Evolutionary conservation across 1,140 invertebrate genomes (phyloP), one percentile per base, ranked within the genome.

Genomic region (Calosoma granatense): DNA sequence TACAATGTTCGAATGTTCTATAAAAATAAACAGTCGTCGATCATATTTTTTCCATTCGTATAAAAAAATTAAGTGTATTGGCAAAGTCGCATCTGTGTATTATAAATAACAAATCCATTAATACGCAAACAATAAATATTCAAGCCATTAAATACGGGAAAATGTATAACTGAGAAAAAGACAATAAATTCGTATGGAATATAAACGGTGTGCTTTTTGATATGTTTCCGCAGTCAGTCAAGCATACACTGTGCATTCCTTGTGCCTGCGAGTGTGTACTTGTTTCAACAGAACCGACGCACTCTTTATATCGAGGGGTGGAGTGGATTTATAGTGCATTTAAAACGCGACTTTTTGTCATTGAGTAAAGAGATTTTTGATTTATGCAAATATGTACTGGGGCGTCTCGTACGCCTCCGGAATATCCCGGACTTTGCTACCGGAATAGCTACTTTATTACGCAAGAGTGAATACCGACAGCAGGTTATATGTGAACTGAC

Each of bases 91-190:
- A n/a, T n/a, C n/a, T n/a, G n/a, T 36, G n/a, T 36, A 36, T n/a
- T 9, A 36, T 36, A 36, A 36, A 36, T 36, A 36, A 36, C 26
- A 15, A 52, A 15, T 51, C 55, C 55, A 22, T 43, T 39, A 56
- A 43, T 55, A 56, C 20, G 52, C 14, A 17, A 17, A 17, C 22
- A 39, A 20, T 21, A 53, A 36, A 41, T 51, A 52, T 26, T 57
- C 22, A 23, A 58, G 56, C 59, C 61, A 59, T 63, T 59, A 59
- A 59, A 61, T 61, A 61, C 61, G 57, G 59, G 57, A 57, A 60
- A 59, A 47, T 47, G n/a, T 36, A 47, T 47, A 12, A 9, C 41
- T 47, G 41, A 47, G 41, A 47, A 47, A 47, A 47, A 17, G 6
- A 47, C 41, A 47, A 47, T 47, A 47, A 47, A 47, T 47, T 47